Evolutionary conservation across 2,113 vertebrate species (phyloP).

Genomic region (Hucho hucho): DNA sequence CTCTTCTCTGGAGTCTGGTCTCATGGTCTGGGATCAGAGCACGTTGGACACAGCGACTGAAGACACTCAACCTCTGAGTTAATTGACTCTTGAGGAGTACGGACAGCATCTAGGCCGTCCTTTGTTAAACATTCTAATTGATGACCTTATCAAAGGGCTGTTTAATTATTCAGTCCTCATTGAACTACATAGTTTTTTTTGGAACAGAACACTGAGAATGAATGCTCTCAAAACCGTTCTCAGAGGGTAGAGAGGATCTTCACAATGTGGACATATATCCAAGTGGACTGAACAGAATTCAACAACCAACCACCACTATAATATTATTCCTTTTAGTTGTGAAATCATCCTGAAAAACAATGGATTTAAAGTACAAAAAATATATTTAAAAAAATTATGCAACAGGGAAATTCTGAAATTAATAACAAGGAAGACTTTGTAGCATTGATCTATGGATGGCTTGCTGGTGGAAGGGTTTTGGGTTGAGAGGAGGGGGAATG

Average conservation of each 20-base stretch:
- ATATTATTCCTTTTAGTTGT: conserved; percentile 14
- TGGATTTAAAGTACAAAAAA: conserved; percentile 4
- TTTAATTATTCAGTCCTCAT: not conserved
- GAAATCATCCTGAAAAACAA: conserved; percentile 12
- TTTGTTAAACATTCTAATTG: conserved; percentile 10
- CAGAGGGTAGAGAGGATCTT: not conserved
- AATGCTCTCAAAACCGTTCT: not conserved
- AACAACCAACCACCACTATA: conserved; percentile 2
- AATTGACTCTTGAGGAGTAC: not conserved
- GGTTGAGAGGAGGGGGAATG: conserved; percentile 35
- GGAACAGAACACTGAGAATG: not conserved
- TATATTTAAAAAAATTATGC: not conserved
- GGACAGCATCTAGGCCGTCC: not conserved
- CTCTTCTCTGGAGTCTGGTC: conserved; percentile 31
- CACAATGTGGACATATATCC: not conserved
- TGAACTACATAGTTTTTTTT: not conserved
- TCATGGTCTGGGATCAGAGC: conserved; percentile 47
- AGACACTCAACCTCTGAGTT: conserved; percentile 44
- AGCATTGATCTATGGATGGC: conserved; percentile 23
- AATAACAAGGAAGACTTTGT: conserved; percentile 18
- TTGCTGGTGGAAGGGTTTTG: not conserved
- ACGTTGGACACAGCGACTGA: not conserved
- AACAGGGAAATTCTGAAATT: conserved; percentile 8
- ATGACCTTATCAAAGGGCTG: conserved; percentile 5
- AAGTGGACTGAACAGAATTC: conserved; percentile 7